A percentile compares a stretch with the other conserved stretches of the same genome.
These are phyloP conservation scores for Drosophila fungiperda DNA, from an alignment of 2,888 invertebrate species.

Conservation along the genomic window DNA sequence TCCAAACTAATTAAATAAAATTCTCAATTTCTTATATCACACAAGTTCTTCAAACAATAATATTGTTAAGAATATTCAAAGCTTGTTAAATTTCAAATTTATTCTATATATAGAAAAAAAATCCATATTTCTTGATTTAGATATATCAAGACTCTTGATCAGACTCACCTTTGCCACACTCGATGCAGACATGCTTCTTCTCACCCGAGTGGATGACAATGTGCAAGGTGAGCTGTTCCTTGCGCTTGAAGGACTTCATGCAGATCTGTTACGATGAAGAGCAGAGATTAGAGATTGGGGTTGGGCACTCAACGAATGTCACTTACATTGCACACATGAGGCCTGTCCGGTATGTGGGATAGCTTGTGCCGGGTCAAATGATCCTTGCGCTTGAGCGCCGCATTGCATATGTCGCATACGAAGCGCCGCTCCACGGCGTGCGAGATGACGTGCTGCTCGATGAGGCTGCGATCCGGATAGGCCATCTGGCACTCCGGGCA, in stretches of 20 bases:
- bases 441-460: slow-evolving; percentile 94
- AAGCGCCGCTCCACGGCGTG: slow-evolving; percentile 94
- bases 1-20: no score
- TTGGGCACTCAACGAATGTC: not conserved
- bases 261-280: slow-evolving; percentile 86
- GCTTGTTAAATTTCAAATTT: no score
- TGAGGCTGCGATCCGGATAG: slow-evolving; percentile 92
- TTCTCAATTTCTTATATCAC: no score
- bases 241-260: slow-evolving; percentile 94
- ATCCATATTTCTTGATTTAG: no score
- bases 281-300: not conserved
- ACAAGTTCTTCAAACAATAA: no score
- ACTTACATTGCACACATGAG: slow-evolving; percentile 92
- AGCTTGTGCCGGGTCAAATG: slow-evolving; percentile 94
- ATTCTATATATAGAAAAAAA: no score
- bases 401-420: slow-evolving; percentile 95
- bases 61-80: no score
- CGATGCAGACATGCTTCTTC: slow-evolving; percentile 93
- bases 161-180: slow-evolving; percentile 91
- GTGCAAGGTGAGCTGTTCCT: slow-evolving; percentile 94
- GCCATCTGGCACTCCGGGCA: slow-evolving; percentile 96
- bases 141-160: not conserved
- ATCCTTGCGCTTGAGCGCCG: slow-evolving; percentile 94
- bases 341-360: slow-evolving; percentile 94
- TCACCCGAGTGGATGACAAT: slow-evolving; percentile 96